Evolutionary conservation across 2,888 invertebrate species (phyloP).

Genomic region (Nemapogon koenigi): DNA sequence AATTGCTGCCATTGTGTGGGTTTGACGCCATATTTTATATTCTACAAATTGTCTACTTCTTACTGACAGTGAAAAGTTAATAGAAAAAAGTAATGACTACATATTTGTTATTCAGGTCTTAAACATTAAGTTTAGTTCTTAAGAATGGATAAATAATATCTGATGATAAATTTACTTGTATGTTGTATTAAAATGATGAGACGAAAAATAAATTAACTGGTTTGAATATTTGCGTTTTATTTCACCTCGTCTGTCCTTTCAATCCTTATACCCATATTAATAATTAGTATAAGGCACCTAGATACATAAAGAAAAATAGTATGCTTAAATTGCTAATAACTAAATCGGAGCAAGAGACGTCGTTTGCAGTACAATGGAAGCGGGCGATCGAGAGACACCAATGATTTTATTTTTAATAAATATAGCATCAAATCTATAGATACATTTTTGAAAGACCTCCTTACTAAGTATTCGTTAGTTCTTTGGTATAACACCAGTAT

Average conservation of each 20-base stretch:
- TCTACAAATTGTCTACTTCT: background rate
- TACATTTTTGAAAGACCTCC: too few relatives aligned
- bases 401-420: too few relatives aligned
- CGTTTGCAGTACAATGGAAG: too few relatives aligned
- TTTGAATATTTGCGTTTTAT: slow-evolving; percentile 40
- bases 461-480: too few relatives aligned
- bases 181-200: slow-evolving; percentile 66
- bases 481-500: too few relatives aligned
- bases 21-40: slow-evolving; percentile 5
- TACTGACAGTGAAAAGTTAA: background rate
- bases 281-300: too few relatives aligned
- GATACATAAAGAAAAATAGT: too few relatives aligned
- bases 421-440: too few relatives aligned
- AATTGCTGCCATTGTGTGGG: slow-evolving; percentile 4
- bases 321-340: too few relatives aligned
- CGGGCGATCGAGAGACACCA: too few relatives aligned
- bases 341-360: too few relatives aligned
- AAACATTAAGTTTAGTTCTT: slow-evolving; percentile 48
- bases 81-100: slow-evolving; percentile 19
- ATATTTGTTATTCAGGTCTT: slow-evolving; percentile 57
- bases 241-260: background rate
- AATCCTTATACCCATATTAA: background rate
- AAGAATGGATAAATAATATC: slow-evolving; percentile 64
- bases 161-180: slow-evolving; percentile 66
- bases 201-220: slow-evolving; percentile 63